Conservation (phyloP, 2,888 invertebrate species). For the Rhagonycha fulva region DNA sequence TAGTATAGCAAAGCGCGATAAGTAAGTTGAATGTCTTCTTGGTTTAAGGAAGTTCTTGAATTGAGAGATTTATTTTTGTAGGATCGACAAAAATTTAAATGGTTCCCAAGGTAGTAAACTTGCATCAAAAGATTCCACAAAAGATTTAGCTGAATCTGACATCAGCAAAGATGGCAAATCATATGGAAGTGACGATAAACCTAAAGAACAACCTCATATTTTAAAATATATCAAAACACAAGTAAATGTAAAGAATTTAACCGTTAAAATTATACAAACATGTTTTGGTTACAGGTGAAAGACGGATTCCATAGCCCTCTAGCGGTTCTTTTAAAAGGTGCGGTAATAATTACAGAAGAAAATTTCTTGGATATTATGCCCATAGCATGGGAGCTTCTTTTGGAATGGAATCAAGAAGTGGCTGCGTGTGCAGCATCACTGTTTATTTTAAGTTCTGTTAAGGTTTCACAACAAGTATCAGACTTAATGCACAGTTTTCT, state of each 20-base stretch:
- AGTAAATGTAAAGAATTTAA: slow-evolving; percentile 41
- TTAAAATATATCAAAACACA: slow-evolving; percentile 80
- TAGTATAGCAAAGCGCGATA: slow-evolving; percentile 71
- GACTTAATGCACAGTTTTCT: slow-evolving; percentile 89
- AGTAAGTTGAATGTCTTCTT: slow-evolving; percentile 51
- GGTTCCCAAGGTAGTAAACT: slow-evolving; percentile 57
- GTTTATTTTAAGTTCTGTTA: slow-evolving; percentile 91
- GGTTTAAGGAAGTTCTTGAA: neutral
- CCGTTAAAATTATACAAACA: neutral
- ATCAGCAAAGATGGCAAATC: slow-evolving; percentile 50
- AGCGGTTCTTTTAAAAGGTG: slow-evolving; percentile 85
- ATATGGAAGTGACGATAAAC: slow-evolving; percentile 51
- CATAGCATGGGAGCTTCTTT: slow-evolving; percentile 92
- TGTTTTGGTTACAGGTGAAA: slow-evolving; percentile 66
- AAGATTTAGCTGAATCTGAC: slow-evolving; percentile 60
- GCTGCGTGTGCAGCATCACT: slow-evolving; percentile 84
- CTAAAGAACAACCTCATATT: slow-evolving; percentile 69
- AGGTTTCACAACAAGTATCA: slow-evolving; percentile 86
- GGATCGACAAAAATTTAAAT: slow-evolving; percentile 59
- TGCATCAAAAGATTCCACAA: slow-evolving; percentile 58
- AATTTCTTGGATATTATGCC: slow-evolving; percentile 86
- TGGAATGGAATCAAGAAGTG: slow-evolving; percentile 90
- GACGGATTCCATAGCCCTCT: slow-evolving; percentile 90
- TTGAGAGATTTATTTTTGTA: slow-evolving; percentile 33
- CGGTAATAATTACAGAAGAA: slow-evolving; percentile 86